Evolutionary conservation across 2,113 vertebrate genomes (phyloP).

Genomic region (Psittacara wagleri): DNA sequence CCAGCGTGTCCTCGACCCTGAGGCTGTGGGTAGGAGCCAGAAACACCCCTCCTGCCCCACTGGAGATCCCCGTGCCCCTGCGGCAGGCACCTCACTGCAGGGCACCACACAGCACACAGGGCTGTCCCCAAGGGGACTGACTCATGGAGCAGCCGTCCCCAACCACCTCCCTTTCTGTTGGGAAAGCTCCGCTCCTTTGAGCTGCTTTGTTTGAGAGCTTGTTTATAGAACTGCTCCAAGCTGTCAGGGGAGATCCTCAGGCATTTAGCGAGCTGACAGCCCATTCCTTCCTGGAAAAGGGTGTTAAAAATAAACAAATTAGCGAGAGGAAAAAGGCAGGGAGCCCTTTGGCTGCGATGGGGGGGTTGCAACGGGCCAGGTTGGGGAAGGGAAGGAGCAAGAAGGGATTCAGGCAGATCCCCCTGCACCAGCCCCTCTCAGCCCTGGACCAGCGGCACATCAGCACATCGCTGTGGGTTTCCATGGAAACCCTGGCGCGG

Average conservation of each 20-base stretch:
- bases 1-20: not conserved
- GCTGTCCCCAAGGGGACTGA: not conserved
- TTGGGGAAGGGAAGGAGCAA: not conserved
- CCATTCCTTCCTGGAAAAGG: conserved; percentile 60
- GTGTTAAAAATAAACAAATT: conserved; percentile 52
- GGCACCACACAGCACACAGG: not conserved
- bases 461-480: conserved; percentile 46
- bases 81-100: rapidly evolving
- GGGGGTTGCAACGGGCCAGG: not conserved
- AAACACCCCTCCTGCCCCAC: not conserved
- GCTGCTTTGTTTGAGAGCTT: conserved; percentile 53
- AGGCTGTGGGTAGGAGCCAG: not conserved
- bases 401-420: not conserved
- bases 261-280: conserved; percentile 32
- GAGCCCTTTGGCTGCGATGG: not conserved
- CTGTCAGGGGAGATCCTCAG: conserved; percentile 41
- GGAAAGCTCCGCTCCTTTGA: conserved; percentile 29
- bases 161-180: conserved; percentile 9
- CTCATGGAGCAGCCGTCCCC: not conserved
- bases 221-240: conserved; percentile 59
- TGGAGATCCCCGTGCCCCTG: not conserved
- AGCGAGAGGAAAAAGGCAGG: conserved; percentile 23
- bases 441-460: not conserved
- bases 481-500: conserved; percentile 67
- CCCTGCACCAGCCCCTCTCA: not conserved